Base-by-base conservation (phyloP, 2,888 invertebrate genomes). In the Dioctria linearis region DNA sequence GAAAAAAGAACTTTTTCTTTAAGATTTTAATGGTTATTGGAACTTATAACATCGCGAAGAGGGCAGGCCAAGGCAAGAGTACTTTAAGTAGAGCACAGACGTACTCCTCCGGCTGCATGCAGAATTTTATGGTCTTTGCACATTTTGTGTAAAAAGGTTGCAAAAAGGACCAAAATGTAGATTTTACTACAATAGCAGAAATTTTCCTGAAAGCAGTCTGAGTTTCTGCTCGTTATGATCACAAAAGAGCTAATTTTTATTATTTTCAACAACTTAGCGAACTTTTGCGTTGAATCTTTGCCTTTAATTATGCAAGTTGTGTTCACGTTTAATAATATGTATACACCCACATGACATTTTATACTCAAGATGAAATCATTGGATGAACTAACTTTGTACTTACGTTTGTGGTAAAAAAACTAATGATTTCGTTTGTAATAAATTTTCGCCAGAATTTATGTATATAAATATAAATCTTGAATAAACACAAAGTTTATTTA, bases 1-100 rank as follows among this genome's bases (percentile, higher is more conserved):
- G 37, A 57, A 73, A 57, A 57, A 57, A 73, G 25, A 25, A 25
- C 25, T 25, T 25, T 57, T 73, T 59, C 73, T 73, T 73, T 42
- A 73, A 73, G 73, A 73, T 57, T 73, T 73, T 54, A 73, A 73
- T 73, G 73, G 73, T 13, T 42, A 73, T 57, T 57, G 73, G 57
- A 59, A 57, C 57, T 73, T 73, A 57, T 73, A 51, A 42, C 73
- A 2, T 11, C 43, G 51, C 73, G 73, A 40, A 57, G 42, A 73
- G 73, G 73, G 25, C 25, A 25, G 25, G 25, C 25, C 25, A 25
- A 25, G 25, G 25, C 25, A 25, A 25, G 25, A 25, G 59, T 42
- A 40, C 59, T 73, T 73, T 42, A 57, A 40, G 42, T 8, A 25
- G 25, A 61, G 11, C 25, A 39, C 54, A 61, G 39, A 6, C 11